Base-by-base conservation (phyloP, 1,140 invertebrate genomes). In the Holotrichia oblita region DNA sequence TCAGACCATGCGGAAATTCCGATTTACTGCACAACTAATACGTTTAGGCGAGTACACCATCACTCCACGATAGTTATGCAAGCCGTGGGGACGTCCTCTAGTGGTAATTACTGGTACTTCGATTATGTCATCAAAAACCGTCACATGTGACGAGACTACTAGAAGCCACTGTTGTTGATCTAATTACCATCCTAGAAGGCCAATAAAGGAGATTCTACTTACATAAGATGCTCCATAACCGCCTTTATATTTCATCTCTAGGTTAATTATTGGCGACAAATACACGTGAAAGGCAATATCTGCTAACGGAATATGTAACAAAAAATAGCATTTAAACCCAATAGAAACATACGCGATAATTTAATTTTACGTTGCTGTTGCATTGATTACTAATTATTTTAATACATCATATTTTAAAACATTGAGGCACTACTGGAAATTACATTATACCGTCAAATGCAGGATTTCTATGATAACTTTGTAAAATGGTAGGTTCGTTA, bases 31-130 rank as follows among this genome's bases (percentile, higher is more conserved):
- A 69, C 61, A 69, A 69, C 61, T 69, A 69, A 69, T 69, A 69
- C 61, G 61, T 69, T 69, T 34, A 69, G 27, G 61, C 61, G 61
- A 69, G 22, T 20, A 69, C 61, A 17, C 48, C 48, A 17, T 69
- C 61, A 12, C 22, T 24, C 61, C 22, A 14, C 20, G 22, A 34
- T 69, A 69, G 61, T 69, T 69, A 69, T 34, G 20, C 20, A 22
- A 24, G 61, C 61, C 22, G 61, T 22, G 27, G 61, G 61, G 22
- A 69, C 22, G 10, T 22, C 27, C 22, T 69, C 61, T 24, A 27
- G 22, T 69, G 10, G 61, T 69, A 69, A 69, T 69, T 69, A 69
- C 22, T 69, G 61, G 61, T 69, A 69, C 27, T 69, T 69, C 61
- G 61, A 69, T 69, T 69, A 69, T 34, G 12, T 69, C 61, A 34